Percentiles rank a stretch among this genome's conserved stretches.
These are phyloP conservation scores for Echinometra lucunter DNA, from an alignment of 53 echinoderm and acorn worm species.

Conservation along the genomic window DNA sequence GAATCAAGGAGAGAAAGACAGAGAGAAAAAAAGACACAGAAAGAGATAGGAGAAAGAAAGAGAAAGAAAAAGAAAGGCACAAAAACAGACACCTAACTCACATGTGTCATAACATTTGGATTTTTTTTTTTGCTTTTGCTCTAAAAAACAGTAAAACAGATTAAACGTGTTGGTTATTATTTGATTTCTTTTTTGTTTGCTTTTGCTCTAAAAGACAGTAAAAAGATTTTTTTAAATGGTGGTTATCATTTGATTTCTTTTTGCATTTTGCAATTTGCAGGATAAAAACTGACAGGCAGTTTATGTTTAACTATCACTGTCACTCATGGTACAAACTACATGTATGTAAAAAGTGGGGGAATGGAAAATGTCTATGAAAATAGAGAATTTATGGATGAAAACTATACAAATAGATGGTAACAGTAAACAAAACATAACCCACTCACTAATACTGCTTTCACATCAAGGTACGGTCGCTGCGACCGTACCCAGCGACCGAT, in stretches of 20 bases:
- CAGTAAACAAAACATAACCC: neutral
- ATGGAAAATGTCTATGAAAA: neutral
- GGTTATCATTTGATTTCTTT: neutral
- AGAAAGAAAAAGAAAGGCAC: slow-evolving; percentile 22
- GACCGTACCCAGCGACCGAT: too few relatives aligned
- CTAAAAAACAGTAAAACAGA: neutral
- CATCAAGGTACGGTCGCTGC: too few relatives aligned
- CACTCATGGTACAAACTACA: neutral
- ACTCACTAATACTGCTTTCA: too few relatives aligned
- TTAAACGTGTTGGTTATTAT: neutral
- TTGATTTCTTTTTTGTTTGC: neutral
- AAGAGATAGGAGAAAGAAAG: neutral
- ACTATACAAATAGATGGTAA: neutral
- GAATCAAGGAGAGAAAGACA: neutral
- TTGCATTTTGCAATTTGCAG: neutral
- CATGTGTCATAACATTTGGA: neutral
- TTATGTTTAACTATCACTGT: neutral
- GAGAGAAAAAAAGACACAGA: neutral
- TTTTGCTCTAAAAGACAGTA: neutral
- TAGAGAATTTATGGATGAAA: neutral
- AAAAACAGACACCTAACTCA: slow-evolving; percentile 40
- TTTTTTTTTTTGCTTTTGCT: neutral
- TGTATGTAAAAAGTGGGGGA: neutral
- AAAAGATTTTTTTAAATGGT: neutral
- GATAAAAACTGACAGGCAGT: neutral